Conservation (phyloP, 2,888 invertebrate species). For the Shargacucullia verbasci region DNA sequence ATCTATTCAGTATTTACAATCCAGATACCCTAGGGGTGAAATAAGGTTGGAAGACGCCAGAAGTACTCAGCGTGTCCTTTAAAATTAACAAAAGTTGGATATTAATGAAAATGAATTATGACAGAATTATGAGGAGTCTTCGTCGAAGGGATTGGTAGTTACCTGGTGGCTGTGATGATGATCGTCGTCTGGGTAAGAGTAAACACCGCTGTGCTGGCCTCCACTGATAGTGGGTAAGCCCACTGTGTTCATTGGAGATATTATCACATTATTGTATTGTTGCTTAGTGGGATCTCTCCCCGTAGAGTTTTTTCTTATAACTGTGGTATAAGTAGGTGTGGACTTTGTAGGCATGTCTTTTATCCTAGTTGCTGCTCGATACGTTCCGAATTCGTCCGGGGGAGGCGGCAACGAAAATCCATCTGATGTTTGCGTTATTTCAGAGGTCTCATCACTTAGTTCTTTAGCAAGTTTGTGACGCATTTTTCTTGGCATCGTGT, state of each 20-base stretch:
- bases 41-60: conserved; percentile 67
- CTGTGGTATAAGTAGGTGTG: conserved; percentile 77
- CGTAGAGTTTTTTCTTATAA: conserved; percentile 71
- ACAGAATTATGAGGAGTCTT: conserved; percentile 69
- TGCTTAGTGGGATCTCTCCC: conserved; percentile 71
- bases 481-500: conserved; percentile 84
- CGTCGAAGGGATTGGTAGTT: conserved; percentile 83
- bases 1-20: conserved; percentile 61
- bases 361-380: conserved; percentile 78
- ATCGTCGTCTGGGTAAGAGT: conserved; percentile 81
- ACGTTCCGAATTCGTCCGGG: conserved; percentile 83
- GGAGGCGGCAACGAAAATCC: conserved; percentile 84
- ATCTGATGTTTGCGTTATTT: conserved; percentile 82
- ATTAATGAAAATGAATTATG: conserved; percentile 55
- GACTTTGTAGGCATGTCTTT: conserved; percentile 77
- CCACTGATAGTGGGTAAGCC: conserved; percentile 80
- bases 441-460: conserved; percentile 80
- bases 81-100: conserved; percentile 62
- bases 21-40: conserved; percentile 70
- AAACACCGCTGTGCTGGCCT: conserved; percentile 68
- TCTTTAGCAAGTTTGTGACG: conserved; percentile 78
- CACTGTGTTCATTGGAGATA: conserved; percentile 80
- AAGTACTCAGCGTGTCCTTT: conserved; percentile 67
- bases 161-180: conserved; percentile 71
- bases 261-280: conserved; percentile 69